Percentiles rank a stretch among this genome's conserved stretches.
These are phyloP conservation scores for Petrolisthes manimaculis DNA, from an alignment of 2,888 invertebrate species.

Conservation along the genomic window DNA sequence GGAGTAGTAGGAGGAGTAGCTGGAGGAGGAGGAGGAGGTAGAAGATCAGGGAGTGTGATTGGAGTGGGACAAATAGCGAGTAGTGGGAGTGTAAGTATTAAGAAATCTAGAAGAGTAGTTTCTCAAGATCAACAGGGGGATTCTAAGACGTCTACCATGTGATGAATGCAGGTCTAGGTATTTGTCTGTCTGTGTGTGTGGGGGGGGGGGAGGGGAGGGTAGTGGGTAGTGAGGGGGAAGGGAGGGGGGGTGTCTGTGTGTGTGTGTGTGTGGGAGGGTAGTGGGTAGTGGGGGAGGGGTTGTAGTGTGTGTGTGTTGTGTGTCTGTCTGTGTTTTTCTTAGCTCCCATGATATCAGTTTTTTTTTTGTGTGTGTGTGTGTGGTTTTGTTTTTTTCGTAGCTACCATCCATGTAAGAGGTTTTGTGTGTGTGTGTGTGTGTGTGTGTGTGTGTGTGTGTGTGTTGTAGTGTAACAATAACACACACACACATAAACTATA, in stretches of 20 bases:
- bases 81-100: background rate
- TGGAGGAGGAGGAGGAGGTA: background rate
- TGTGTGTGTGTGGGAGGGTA: background rate
- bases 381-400: no score
- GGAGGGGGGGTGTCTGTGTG: background rate
- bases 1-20: no score
- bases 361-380: background rate
- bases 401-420: background rate
- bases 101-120: background rate
- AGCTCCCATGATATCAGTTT: background rate
- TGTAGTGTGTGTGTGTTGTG: background rate
- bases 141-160: conserved; percentile 57
- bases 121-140: background rate
- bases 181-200: background rate
- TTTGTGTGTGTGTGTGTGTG: no score
- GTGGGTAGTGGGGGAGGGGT: background rate
- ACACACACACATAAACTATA: no score
- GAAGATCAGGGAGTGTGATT: background rate
- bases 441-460: no score
- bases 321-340: background rate
- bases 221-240: background rate
- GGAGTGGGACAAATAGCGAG: background rate
- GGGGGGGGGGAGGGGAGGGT: background rate
- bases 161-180: conserved; percentile 36
- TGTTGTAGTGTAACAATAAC: no score